Evolutionary conservation across 2,888 invertebrate species (phyloP).

Genomic region (Mythimna pallens): DNA sequence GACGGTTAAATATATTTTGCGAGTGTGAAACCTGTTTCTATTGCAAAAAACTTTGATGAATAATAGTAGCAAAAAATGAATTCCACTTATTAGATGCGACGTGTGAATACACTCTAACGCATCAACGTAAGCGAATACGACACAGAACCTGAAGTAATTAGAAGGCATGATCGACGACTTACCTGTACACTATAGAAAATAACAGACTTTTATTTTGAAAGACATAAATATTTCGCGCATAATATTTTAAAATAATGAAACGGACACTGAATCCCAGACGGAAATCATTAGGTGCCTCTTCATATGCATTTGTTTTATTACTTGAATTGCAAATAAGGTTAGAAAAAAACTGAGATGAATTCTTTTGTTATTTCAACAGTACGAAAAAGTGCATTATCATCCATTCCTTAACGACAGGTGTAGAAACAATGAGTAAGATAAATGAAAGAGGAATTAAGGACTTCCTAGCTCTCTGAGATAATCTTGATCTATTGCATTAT

Average conservation of each 20-base stretch:
- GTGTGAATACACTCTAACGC: slow-evolving; percentile 42
- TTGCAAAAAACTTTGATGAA: slow-evolving; percentile 44
- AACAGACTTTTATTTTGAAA: slow-evolving; percentile 38
- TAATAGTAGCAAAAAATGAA: slow-evolving; percentile 38
- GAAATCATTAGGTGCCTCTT: slow-evolving; percentile 55
- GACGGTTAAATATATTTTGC: slow-evolving; percentile 53
- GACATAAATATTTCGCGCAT: slow-evolving; percentile 48
- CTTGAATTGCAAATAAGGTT: slow-evolving; percentile 40
- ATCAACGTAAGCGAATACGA: slow-evolving; percentile 10
- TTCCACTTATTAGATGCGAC: slow-evolving; percentile 25
- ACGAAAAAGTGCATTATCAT: slow-evolving; percentile 14
- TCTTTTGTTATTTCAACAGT: slow-evolving; percentile 29
- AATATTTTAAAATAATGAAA: slow-evolving; percentile 53
- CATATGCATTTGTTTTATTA: slow-evolving; percentile 53
- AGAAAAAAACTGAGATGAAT: slow-evolving; percentile 29
- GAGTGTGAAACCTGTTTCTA: slow-evolving; percentile 53
- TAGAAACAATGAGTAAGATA: slow-evolving; percentile 11
- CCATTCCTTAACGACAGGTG: slow-evolving; percentile 22
- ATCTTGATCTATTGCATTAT: slow-evolving; percentile 49
- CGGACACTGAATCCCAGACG: slow-evolving; percentile 56
- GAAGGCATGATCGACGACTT: slow-evolving; percentile 36
- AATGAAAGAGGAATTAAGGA: slow-evolving; percentile 26
- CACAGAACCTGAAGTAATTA: slow-evolving; percentile 48
- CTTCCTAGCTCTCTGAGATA: slow-evolving; percentile 11
- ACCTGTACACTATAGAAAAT: slow-evolving; percentile 38